These are phyloP conservation scores for Myrmecophaga tridactyla DNA, from an alignment of 2,113 vertebrate species.

Conservation along the genomic window DNA sequence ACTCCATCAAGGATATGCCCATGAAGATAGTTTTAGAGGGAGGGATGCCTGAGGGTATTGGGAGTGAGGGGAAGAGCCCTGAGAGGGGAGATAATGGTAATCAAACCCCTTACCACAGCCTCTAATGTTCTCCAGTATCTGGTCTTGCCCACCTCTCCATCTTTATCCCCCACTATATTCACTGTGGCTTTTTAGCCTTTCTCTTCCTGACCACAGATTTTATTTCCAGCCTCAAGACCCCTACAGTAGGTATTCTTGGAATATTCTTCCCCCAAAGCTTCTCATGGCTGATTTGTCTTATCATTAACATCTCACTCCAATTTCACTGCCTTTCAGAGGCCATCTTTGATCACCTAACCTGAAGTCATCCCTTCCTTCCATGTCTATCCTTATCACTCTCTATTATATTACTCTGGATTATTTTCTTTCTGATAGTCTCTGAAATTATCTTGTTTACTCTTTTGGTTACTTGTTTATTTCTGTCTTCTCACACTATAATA, in stretches of 20 bases:
- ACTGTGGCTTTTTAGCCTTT: not conserved
- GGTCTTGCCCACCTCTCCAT: not conserved
- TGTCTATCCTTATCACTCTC: not conserved
- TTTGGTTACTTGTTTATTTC: not conserved
- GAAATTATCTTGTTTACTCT: not conserved
- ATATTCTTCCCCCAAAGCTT: not conserved
- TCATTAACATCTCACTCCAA: not conserved
- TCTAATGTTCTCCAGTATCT: not conserved
- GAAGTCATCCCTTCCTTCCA: not conserved
- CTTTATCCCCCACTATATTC: not conserved
- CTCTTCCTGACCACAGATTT: not conserved
- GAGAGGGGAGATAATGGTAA: not conserved
- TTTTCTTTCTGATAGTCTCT: not conserved
- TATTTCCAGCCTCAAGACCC: not conserved
- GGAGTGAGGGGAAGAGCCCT: not conserved
- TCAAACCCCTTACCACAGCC: not conserved
- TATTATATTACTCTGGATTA: not conserved
- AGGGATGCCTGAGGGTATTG: rapidly evolving
- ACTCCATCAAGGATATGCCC: not conserved
- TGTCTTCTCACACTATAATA: not conserved
- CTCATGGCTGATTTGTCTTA: not conserved
- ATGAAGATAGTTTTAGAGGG: not conserved
- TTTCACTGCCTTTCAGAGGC: not conserved
- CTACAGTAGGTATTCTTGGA: not conserved
- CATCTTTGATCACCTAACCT: not conserved